Evolutionary conservation across 2,888 invertebrate genomes (phyloP), one percentile per base, ranked within the genome.

Genomic region (Polyommatus iphigenia): DNA sequence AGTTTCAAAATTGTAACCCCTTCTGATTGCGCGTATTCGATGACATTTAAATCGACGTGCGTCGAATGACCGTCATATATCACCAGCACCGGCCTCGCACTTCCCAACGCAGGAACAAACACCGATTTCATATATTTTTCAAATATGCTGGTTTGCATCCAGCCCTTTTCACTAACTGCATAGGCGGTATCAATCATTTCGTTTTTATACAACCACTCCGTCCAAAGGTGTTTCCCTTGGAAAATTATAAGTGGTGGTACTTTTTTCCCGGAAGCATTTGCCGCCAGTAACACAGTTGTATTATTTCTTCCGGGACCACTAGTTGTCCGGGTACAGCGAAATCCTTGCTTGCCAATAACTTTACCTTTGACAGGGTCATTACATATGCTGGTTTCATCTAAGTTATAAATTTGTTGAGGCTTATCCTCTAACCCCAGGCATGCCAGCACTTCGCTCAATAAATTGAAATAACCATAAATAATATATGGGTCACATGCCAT

Each of bases 21-120:
- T 10, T 50, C 15, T 13, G 50, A 50, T 50, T 10, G 13, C 15
- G 50, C 50, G 10, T 4, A 29, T 62, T 81, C 75, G 59, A 85
- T 78, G 5, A 84, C 78, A 77, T 54, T 79, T n/a, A 81, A 46
- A 59, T 79, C 80, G 36, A 86, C 80, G 80, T 85, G 85, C 10
- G 84, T 83, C 57, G 78, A 77, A 82, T 86, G 85, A 8, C 85
- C 84, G 80, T 85, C 84, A 78, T 83, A 84, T 54, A 86, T 81
- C 32, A 85, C 76, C 46, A 85, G 80, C 29, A 84, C 82, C 59
- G 84, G 84, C 36, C 36, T 36, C 36, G 36, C 6, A 36, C 36
- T 36, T 36, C 36, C 36, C 36, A 36, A 36, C 71, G 76, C 77
- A 75, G 81, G 82, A 18, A 83, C 76, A 73, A 84, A 80, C 20